phyloP scores from a whole-genome alignment of 2,888 invertebrate species.

The Mayetiola destructor region DNA sequence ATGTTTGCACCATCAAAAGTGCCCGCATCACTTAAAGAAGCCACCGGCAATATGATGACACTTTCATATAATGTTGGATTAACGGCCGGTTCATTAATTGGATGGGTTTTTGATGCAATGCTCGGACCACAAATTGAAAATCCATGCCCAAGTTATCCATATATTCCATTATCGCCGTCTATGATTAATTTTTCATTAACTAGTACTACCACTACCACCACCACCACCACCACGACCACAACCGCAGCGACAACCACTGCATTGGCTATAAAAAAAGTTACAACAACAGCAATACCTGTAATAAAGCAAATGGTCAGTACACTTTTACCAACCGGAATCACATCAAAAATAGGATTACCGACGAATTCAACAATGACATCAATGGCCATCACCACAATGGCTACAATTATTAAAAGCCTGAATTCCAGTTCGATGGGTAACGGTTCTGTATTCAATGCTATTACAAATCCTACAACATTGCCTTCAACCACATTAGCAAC shows the following conservation, averaged over 20 bases:
- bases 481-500: neutral
- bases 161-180: slow-evolving; percentile 20
- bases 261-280: slow-evolving; percentile 22
- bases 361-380: neutral
- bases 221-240: slow-evolving; percentile 22
- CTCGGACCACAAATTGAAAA: slow-evolving; percentile 39
- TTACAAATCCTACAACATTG: too few species aligned
- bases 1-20: slow-evolving; percentile 79
- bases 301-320: neutral
- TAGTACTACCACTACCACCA: slow-evolving; percentile 20
- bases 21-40: slow-evolving; percentile 69
- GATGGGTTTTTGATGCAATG: slow-evolving; percentile 56
- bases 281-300: slow-evolving; percentile 17
- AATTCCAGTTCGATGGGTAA: neutral
- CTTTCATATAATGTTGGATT: slow-evolving; percentile 78
- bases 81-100: slow-evolving; percentile 44
- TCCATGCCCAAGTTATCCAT: slow-evolving; percentile 36
- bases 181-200: slow-evolving; percentile 16
- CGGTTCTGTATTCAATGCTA: neutral
- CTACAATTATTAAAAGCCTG: neutral
- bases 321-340: neutral
- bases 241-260: slow-evolving; percentile 22
- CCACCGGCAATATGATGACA: slow-evolving; percentile 92
- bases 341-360: too few species aligned
- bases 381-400: neutral